Evolutionary conservation across 2,888 invertebrate species (phyloP).

Genomic region (Myopa tessellatipennis): DNA sequence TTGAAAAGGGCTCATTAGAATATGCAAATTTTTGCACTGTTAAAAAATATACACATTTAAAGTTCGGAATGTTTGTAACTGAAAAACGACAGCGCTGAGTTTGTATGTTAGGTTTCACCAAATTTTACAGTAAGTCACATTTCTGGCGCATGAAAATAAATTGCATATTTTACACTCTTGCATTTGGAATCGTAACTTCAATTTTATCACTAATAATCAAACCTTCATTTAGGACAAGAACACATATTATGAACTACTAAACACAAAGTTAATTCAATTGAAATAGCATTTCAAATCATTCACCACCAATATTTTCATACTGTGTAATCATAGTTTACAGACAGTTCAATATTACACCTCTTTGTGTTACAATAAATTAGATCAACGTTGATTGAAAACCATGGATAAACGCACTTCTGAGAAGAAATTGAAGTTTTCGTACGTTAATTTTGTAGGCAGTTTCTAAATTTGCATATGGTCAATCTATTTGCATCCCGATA

Average conservation of each 20-base stretch:
- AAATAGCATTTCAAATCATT: neutral
- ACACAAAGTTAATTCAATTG: neutral
- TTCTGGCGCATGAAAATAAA: neutral
- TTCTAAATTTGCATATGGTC: no score
- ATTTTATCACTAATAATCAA: constrained; percentile 6
- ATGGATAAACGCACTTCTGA: no score
- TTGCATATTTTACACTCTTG: constrained; percentile 10
- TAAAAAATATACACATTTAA: neutral
- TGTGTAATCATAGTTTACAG: neutral
- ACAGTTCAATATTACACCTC: constrained; percentile 11
- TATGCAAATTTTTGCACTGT: neutral
- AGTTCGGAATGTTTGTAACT: neutral
- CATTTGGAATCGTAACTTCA: neutral
- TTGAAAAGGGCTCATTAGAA: neutral
- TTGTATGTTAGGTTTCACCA: constrained; percentile 20
- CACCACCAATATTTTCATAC: neutral
- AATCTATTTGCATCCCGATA: no score
- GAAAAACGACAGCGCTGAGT: neutral
- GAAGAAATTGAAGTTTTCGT: no score
- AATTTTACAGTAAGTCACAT: constrained; percentile 11
- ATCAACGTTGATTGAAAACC: no score
- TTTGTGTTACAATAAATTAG: neutral
- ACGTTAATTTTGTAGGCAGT: no score
- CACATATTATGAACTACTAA: no score
- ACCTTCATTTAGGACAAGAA: neutral